Evolutionary conservation across 2,797 vertebrate genomes (phyloP).

Genomic region (Sphenodon punctatus): DNA sequence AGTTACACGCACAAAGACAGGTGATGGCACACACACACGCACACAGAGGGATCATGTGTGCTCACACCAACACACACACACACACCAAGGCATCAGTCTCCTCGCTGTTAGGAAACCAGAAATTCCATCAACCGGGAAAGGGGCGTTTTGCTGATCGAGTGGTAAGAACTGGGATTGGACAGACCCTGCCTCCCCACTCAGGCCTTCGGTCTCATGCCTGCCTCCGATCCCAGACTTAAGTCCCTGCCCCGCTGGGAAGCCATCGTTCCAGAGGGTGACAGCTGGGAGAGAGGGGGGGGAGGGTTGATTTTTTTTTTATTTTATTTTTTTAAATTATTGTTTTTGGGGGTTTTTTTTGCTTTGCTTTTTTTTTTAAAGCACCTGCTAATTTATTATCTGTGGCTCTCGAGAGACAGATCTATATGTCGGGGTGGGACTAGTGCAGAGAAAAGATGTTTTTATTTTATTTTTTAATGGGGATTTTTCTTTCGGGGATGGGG

Average conservation of each 20-base stretch:
- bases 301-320: neutral
- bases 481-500: neutral
- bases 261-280: neutral
- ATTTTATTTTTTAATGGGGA: neutral
- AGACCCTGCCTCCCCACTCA: too few species aligned
- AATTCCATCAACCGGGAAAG: too few species aligned
- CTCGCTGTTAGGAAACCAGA: too few species aligned
- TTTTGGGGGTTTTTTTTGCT: neutral
- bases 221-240: neutral
- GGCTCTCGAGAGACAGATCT: constrained; percentile 65
- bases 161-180: too few species aligned
- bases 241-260: neutral
- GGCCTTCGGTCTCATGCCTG: neutral
- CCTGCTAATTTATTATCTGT: constrained; percentile 1
- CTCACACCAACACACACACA: too few species aligned
- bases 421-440: constrained; percentile 69
- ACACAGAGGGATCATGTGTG: too few species aligned
- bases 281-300: too few species aligned
- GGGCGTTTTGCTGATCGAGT: too few species aligned
- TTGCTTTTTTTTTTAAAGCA: constrained; percentile 9
- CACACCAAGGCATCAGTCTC: too few species aligned
- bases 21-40: too few species aligned
- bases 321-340: neutral
- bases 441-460: neutral
- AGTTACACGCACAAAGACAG: too few species aligned